Conservation (phyloP, 2,797 vertebrate species). For the Rhinophrynus dorsalis region DNA sequence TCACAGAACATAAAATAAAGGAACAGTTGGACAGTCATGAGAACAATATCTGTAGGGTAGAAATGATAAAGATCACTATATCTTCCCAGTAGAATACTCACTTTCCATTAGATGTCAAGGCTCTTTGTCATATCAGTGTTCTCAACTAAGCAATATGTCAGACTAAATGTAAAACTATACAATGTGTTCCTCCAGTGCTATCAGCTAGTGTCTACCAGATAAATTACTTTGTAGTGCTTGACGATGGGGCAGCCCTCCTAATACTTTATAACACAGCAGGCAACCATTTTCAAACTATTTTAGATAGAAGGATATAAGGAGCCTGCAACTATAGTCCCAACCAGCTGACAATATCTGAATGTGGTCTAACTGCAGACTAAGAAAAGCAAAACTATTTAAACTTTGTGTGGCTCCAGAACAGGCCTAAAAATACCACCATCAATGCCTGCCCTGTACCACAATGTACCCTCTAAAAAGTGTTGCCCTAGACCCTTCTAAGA, state of each 20-base stretch:
- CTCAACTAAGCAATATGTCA: slow-evolving; percentile 22
- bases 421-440: no score
- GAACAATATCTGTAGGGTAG: slow-evolving; percentile 21
- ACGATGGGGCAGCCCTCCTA: slow-evolving; percentile 4
- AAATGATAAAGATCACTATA: slow-evolving; percentile 16
- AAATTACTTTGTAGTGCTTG: slow-evolving; percentile 26
- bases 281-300: slow-evolving; percentile 15
- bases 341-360: slow-evolving; percentile 20
- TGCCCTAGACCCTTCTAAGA: no score
- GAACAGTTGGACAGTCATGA: not conserved
- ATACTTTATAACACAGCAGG: slow-evolving; percentile 32
- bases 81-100: slow-evolving; percentile 15
- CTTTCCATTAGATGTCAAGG: slow-evolving; percentile 24
- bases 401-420: no score
- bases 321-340: slow-evolving; percentile 35
- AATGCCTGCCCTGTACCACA: no score
- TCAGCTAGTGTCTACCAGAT: slow-evolving; percentile 34
- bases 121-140: slow-evolving; percentile 20
- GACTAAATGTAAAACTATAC: slow-evolving; percentile 21
- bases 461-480: no score
- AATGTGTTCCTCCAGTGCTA: not conserved
- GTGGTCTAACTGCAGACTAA: not conserved
- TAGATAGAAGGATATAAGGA: slow-evolving; percentile 30
- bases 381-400: no score
- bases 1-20: no score